These are phyloP conservation scores for Rhingia rostrata DNA, from an alignment of 2,888 invertebrate species.

Conservation along the genomic window DNA sequence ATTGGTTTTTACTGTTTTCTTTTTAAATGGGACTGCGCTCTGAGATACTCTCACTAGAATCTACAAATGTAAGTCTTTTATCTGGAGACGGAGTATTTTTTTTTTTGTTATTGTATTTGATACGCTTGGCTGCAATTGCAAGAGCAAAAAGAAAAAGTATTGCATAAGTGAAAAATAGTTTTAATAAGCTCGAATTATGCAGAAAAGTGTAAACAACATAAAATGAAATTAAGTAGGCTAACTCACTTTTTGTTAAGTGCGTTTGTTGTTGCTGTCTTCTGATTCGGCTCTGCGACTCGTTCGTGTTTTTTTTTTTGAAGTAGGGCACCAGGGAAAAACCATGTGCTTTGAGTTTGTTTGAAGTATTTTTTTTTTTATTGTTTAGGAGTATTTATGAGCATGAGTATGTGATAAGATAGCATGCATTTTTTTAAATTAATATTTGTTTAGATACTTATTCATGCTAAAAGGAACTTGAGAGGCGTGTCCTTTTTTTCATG, in stretches of 20 bases:
- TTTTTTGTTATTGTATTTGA: background rate
- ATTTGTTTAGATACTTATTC: background rate
- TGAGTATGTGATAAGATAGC: slow-evolving; percentile 15
- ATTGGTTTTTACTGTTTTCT: background rate
- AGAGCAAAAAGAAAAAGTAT: slow-evolving; percentile 20
- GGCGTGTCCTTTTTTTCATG: background rate
- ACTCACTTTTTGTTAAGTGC: slow-evolving; percentile 68
- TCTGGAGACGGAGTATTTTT: slow-evolving; percentile 17
- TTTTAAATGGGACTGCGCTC: slow-evolving; percentile 13
- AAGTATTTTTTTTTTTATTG: background rate
- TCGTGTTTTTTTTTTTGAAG: slow-evolving; percentile 3
- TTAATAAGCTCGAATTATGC: slow-evolving; percentile 1
- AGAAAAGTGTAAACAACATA: slow-evolving; percentile 16
- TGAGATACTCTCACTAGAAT: slow-evolving; percentile 27
- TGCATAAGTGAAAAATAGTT: slow-evolving; percentile 14
- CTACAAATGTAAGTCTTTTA: slow-evolving; percentile 1
- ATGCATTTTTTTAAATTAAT: slow-evolving; percentile 4
- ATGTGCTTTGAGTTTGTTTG: slow-evolving; percentile 6
- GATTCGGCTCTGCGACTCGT: slow-evolving; percentile 24
- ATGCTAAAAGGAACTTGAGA: background rate
- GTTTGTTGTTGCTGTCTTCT: slow-evolving; percentile 21
- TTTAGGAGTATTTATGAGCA: slow-evolving; percentile 33
- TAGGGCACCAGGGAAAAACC: slow-evolving; percentile 12
- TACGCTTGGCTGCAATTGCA: slow-evolving; percentile 63
- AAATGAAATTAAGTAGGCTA: background rate